Conservation (phyloP, 2,797 vertebrate species). For the Ptychadena robeensis region DNA sequence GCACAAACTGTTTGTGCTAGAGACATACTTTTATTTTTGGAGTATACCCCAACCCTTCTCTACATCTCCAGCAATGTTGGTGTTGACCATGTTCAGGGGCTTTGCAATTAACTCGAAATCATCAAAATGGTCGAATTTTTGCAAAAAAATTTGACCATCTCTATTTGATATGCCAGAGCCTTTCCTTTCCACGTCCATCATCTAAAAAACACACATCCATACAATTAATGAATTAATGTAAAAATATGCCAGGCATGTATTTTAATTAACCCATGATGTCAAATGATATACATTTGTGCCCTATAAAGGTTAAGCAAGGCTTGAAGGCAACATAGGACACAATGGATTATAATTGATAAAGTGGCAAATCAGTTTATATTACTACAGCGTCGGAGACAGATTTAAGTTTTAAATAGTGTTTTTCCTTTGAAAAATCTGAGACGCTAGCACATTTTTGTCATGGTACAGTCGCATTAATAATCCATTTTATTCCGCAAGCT, state of each 20-base stretch:
- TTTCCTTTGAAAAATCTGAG: neutral
- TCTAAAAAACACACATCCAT: constrained; percentile 8
- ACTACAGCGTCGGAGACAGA: neutral
- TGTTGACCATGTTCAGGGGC: no score
- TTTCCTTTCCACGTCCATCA: constrained; percentile 37
- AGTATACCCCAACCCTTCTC: no score
- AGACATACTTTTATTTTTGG: no score
- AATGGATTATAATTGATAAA: constrained; percentile 10
- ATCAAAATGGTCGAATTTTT: no score
- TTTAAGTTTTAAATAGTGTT: neutral
- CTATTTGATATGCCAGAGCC: constrained; percentile 37
- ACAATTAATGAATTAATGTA: constrained; percentile 37
- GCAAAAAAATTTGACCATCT: no score
- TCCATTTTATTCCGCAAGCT: neutral
- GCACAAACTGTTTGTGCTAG: no score
- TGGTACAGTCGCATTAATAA: neutral
- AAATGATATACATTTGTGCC: constrained; percentile 20
- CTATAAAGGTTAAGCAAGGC: constrained; percentile 14
- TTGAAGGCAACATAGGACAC: neutral
- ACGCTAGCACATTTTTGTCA: neutral
- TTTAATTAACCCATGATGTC: constrained; percentile 36
- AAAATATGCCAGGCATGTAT: constrained; percentile 21
- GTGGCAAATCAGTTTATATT: neutral
- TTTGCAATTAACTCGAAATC: no score
- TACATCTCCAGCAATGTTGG: no score